Base-by-base conservation (phyloP, 2,888 invertebrate species). In the Agrochola lychnidis region DNA sequence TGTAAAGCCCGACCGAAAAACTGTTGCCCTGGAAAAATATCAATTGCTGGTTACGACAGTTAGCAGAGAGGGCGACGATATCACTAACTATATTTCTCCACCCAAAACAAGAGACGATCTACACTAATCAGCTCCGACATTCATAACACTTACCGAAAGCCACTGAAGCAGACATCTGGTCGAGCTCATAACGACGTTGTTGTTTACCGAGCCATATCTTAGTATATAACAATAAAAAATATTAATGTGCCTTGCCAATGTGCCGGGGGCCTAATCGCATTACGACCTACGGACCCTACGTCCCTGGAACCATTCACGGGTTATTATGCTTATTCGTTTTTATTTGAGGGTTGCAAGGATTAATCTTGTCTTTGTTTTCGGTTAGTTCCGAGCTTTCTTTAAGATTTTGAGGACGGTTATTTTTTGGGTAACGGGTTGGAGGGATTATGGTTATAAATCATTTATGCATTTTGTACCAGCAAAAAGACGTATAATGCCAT, bases 171-270 rank as follows among this genome's bases (percentile, higher is more conserved):
- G 82, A 88, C 94, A 93, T 94, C 94, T 94, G 94, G 90, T 89
- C 75, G 85, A 81, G 84, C 88, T 91, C 92, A 90, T 93, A 93
- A 94, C 93, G 93, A 84, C 78, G 67, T 78, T 92, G 93, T 94
- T 95, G 95, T 96, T 95, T 95, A 93, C 93, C 93, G 93, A 94
- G 91, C 93, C 95, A 93, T 95, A 94, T 93, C 95, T 92, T 92
- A 91, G 89, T 90, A 89, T 88, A 93, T 91, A 93, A 94, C 91
- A 94, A 95, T 96, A 96, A 96, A 96, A 96, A 96, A 95, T 94
- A 96, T 96, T 96, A 95, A 95, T 96, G 95, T 91, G 89, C 84
- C 91, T 89, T 91, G 91, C 91, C 93, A 95, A 94, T 94, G 94
- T 93, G 92, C 91, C 91, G 91, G 91, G 92, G 91, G 87, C 87